Base-by-base conservation (phyloP, 2,797 vertebrate genomes). In the Halcyon leucocephala region DNA sequence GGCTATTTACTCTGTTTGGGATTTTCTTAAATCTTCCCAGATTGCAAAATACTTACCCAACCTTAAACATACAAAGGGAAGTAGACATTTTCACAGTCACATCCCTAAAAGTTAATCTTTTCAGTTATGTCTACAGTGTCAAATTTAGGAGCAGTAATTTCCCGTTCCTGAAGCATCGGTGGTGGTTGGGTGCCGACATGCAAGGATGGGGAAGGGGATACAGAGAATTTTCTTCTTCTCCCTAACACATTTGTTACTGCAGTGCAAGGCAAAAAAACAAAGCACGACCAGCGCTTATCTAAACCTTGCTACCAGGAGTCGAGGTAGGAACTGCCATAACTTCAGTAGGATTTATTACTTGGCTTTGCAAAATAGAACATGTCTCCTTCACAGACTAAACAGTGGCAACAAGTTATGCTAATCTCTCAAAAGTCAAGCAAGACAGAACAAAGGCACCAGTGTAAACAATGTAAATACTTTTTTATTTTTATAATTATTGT, bases 41-140 rank as follows among this genome's bases (percentile, higher is more conserved):
- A 90, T 78, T 91, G 93, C 76, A 83, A 95, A 96, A 91, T 91
- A 95, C 93, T 93, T 96, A 93, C 57, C 15, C 31, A 25, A 95
- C 91, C 37, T 83, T 86, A 86, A 70, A 93, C 35, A 83, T 21
- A 65, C 54, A 76, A 52, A 33, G 37, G 77, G n/a, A 52, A 84
- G 41, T 3, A 86, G 89, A 72, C 21, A 79, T 83, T 95, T 93
- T 51, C 80, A 81, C 48, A 93, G 80, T 67, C 73, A 87, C 54
- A 91, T 74, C n/a, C 49, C 49, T 37, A 65, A 35, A 84, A 55
- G 65, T 84, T 82, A 65, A 81, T 70, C 55, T 73, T 81, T 65
- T 52, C 66, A 65, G 48, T 83, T 91, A 83, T 69, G 69, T 71
- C 93, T 71, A 90, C 48, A 74, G 10, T 9, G 70, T 58, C 82